phyloP scores from a whole-genome alignment of 2,113 vertebrate genomes.

The Callipepla californica region DNA sequence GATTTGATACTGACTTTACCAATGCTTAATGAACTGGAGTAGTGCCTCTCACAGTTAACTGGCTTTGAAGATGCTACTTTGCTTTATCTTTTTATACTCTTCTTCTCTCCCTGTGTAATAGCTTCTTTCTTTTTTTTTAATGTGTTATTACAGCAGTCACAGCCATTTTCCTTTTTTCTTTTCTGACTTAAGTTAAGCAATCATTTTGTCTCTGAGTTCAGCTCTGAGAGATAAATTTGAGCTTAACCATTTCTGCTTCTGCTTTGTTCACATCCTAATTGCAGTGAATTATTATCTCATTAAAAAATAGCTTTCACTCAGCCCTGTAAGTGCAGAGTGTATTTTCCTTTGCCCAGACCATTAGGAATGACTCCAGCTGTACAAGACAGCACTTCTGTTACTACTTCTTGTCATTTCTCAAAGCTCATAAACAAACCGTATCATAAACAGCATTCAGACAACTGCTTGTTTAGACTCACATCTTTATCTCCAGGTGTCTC shows the following conservation, averaged over 20 bases:
- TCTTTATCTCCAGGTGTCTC: slow-evolving; percentile 39
- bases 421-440: background rate
- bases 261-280: background rate
- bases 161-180: background rate
- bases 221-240: background rate
- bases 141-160: background rate
- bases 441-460: background rate
- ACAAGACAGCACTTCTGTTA: background rate
- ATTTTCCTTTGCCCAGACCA: background rate
- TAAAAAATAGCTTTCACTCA: background rate
- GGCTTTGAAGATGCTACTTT: background rate
- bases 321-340: background rate
- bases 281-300: background rate
- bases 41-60: background rate
- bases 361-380: background rate
- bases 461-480: background rate
- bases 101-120: background rate
- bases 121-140: background rate
- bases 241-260: background rate
- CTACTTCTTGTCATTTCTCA: background rate
- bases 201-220: background rate
- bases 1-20: background rate
- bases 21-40: background rate
- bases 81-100: background rate
- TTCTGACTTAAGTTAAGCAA: background rate